Percentiles rank a stretch among this genome's conserved stretches.
These are phyloP conservation scores for Cyrtodaria siliqua DNA, from an alignment of 2,888 invertebrate species.

Conservation along the genomic window DNA sequence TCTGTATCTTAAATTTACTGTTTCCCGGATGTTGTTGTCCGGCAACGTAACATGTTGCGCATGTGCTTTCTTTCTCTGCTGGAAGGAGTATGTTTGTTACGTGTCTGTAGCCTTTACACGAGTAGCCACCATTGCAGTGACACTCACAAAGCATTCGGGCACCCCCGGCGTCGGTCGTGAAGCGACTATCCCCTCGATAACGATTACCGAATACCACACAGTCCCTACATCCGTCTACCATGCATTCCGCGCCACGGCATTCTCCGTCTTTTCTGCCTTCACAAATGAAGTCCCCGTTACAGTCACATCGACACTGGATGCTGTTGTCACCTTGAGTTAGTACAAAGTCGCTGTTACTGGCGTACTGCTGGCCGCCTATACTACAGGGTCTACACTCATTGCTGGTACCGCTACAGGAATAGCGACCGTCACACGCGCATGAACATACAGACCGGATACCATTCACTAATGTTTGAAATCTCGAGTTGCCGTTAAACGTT, in stretches of 20 bases:
- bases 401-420: constrained; percentile 47
- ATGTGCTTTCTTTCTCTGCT: constrained; percentile 53
- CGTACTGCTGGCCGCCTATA: constrained; percentile 65
- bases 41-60: constrained; percentile 68
- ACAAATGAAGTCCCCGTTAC: constrained; percentile 65
- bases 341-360: constrained; percentile 70
- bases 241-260: background rate
- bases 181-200: constrained; percentile 67
- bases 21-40: constrained; percentile 66
- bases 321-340: constrained; percentile 27
- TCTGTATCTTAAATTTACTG: constrained; percentile 66
- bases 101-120: constrained; percentile 53
- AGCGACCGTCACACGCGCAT: constrained; percentile 62
- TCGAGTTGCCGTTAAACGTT: constrained; percentile 65
- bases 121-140: constrained; percentile 73
- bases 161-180: constrained; percentile 70
- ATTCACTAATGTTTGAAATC: constrained; percentile 64
- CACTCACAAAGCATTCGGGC: constrained; percentile 73
- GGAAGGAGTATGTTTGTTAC: constrained; percentile 48
- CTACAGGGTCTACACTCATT: constrained; percentile 59
- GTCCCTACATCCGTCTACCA: constrained; percentile 52
- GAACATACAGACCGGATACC: constrained; percentile 57
- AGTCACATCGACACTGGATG: constrained; percentile 49
- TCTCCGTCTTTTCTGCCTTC: constrained; percentile 40
- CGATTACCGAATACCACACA: constrained; percentile 70